Percentiles rank a stretch among this genome's conserved stretches.
Conservation (phyloP, 2,888 invertebrate species). For the Celastrina argiolus region DNA sequence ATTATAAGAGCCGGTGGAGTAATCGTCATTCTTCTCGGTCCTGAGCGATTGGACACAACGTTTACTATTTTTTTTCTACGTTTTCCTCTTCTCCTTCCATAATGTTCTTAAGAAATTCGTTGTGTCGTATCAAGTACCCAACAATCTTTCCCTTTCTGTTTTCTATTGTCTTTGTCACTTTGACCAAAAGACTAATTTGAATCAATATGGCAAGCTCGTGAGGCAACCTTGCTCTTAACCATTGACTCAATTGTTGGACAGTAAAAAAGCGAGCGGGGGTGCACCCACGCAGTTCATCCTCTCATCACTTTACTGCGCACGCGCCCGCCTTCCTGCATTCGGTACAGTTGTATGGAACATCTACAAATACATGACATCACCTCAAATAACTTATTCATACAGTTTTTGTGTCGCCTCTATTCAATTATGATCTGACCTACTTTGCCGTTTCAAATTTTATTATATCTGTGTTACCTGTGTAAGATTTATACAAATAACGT, state of each 20-base stretch:
- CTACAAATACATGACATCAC: conserved; percentile 26
- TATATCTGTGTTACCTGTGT: conserved; percentile 8
- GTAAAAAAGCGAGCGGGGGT: conserved; percentile 59
- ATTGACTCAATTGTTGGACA: conserved; percentile 54
- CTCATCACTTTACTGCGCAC: conserved; percentile 67
- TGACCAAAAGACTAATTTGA: not conserved
- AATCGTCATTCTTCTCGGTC: too few relatives aligned
- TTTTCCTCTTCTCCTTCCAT: too few relatives aligned
- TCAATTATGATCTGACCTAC: conserved; percentile 14
- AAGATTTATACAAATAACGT: conserved; percentile 13
- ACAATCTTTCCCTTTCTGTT: too few relatives aligned
- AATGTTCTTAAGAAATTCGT: too few relatives aligned
- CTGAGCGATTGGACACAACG: too few relatives aligned
- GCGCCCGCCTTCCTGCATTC: conserved; percentile 68
- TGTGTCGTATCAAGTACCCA: too few relatives aligned
- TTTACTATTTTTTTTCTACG: too few relatives aligned
- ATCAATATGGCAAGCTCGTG: not conserved
- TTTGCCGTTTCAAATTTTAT: conserved; percentile 13
- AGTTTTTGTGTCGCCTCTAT: conserved; percentile 10
- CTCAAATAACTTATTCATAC: conserved; percentile 16
- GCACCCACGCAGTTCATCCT: conserved; percentile 71
- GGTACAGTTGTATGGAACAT: conserved; percentile 30
- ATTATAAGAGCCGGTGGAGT: too few relatives aligned
- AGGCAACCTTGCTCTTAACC: conserved; percentile 38
- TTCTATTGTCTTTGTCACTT: not conserved